Evolutionary conservation across 2,113 vertebrate species (phyloP).

Genomic region (Shinisaurus crocodilurus): DNA sequence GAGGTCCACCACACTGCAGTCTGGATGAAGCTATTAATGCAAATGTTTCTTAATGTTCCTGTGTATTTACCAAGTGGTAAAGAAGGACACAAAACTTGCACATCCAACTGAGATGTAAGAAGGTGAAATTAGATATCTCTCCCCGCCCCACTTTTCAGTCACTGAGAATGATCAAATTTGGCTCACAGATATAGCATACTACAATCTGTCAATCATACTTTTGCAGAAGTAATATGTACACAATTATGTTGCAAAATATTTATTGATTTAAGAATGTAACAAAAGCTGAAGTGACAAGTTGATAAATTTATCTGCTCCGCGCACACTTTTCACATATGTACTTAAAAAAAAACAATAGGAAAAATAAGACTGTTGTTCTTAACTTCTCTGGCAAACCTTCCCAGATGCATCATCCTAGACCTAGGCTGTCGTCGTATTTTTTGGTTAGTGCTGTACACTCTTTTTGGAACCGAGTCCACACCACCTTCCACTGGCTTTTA

Average conservation of each 20-base stretch:
- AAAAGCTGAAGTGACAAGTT: neutral
- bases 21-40: neutral
- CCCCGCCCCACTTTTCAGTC: neutral
- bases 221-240: neutral
- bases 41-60: neutral
- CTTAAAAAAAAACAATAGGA: neutral
- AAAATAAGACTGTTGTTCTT: neutral
- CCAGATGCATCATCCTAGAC: neutral
- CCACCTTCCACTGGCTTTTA: neutral
- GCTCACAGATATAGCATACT: neutral
- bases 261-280: neutral
- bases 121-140: neutral
- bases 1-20: neutral
- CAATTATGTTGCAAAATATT: neutral
- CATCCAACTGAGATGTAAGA: neutral
- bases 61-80: neutral
- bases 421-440: neutral
- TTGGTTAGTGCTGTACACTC: neutral
- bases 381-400: neutral
- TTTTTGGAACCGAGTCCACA: neutral
- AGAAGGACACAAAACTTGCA: neutral
- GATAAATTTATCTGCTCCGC: neutral
- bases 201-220: neutral
- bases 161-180: neutral
- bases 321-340: neutral